These are phyloP conservation scores for Aldrovandia affinis DNA, from an alignment of 2,797 vertebrate genomes.

Conservation along the genomic window DNA sequence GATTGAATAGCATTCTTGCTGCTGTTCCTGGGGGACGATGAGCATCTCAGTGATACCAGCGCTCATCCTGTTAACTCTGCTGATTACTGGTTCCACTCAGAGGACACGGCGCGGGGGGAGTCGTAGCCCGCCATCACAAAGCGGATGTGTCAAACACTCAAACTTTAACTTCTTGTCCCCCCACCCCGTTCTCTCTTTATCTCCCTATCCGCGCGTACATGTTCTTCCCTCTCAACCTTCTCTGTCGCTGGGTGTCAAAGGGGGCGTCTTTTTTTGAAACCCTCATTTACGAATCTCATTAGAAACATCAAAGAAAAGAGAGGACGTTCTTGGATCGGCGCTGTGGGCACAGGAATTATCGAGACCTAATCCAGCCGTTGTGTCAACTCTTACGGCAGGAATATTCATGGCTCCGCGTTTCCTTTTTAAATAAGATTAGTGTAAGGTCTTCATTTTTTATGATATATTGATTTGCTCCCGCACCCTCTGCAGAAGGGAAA, in stretches of 20 bases:
- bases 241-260: neutral
- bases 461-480: slow-evolving; percentile 24
- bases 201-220: neutral
- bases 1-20: slow-evolving; percentile 35
- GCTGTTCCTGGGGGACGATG: slow-evolving; percentile 23
- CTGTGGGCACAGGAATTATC: slow-evolving; percentile 11
- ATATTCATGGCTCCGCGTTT: slow-evolving; percentile 3
- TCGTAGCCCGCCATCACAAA: slow-evolving; percentile 13
- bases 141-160: slow-evolving; percentile 16
- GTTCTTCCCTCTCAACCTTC: neutral
- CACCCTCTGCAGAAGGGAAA: neutral
- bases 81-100: slow-evolving; percentile 33
- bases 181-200: neutral
- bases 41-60: slow-evolving; percentile 27
- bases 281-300: slow-evolving; percentile 43
- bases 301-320: slow-evolving; percentile 36
- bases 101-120: neutral
- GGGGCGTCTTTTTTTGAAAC: neutral
- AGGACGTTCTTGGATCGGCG: slow-evolving; percentile 30
- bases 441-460: slow-evolving; percentile 19
- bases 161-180: slow-evolving; percentile 11
- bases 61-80: slow-evolving; percentile 20
- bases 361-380: neutral
- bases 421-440: slow-evolving; percentile 11
- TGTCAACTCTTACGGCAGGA: neutral